Evolutionary conservation across 2,888 invertebrate genomes (phyloP), one percentile per base, ranked within the genome.

Genomic region (Noctua janthe): DNA sequence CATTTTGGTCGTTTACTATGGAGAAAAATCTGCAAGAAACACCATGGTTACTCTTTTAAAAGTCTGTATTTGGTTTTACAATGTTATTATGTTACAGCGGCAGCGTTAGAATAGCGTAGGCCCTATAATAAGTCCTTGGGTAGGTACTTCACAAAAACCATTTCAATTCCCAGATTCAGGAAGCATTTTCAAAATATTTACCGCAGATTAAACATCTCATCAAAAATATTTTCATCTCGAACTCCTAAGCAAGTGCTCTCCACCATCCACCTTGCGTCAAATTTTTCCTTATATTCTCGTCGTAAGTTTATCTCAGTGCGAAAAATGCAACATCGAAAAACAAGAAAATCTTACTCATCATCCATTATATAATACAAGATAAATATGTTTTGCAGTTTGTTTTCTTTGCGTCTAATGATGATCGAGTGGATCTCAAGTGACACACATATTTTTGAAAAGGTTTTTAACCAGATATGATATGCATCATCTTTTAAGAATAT

Each of bases 311-410:
- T 56, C 62, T 29, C 7, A 54, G 64, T 66, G 29, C 47, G 43
- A 70, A 80, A 85, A 85, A 67, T 80, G 71, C 74, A 74, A 20
- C 15, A 39, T 35, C 0, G 62, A 17, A 72, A 71, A 86, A 66
- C 59, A 73, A 49, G 39, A 71, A 83, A 71, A 66, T 73, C 62
- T 71, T 69, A n/a, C 54, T 70, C 64, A 64, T 71, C 49, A 64
- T 71, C 49, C 29, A 29, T 85, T 82, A 80, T 59, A 49, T 59
- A 71, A 82, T 59, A 47, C 20, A 54, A 62, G 35, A 15, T 17
- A 85, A 51, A 82, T 71, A 66, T 80, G 64, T 71, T 80, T 80
- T 56, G n/a, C 3, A 59, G 29, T 71, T 54, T 71, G 17, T 85
- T 80, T 74, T 64, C 15, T 85, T 43, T 17, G 4, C 69, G 71